Conservation (phyloP, 2,113 vertebrate species). For the Leucopternis melanops region DNA sequence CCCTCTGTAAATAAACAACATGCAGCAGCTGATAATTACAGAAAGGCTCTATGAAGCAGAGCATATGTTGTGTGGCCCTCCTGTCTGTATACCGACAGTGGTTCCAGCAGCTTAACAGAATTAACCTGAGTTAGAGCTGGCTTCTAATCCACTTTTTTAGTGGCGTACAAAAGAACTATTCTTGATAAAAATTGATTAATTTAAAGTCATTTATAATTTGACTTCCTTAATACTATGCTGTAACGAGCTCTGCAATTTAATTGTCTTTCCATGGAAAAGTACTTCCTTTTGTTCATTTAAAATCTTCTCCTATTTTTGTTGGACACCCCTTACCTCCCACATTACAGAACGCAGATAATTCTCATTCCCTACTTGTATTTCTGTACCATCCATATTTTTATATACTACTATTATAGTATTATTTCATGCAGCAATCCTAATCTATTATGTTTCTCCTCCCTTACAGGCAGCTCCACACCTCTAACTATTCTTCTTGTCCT, state of each 20-base stretch:
- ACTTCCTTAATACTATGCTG: not conserved
- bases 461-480: not conserved
- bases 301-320: not conserved
- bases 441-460: not conserved
- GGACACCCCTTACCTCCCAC: not conserved
- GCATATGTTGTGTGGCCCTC: not conserved
- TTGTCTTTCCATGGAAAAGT: not conserved
- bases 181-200: not conserved
- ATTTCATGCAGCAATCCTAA: not conserved
- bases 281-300: not conserved
- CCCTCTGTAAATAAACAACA: not conserved
- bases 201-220: not conserved
- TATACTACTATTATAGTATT: not conserved
- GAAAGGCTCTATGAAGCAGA: not conserved
- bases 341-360: not conserved
- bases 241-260: not conserved
- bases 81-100: not conserved
- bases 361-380: not conserved
- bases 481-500: not conserved
- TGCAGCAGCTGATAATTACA: not conserved
- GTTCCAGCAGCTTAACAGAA: not conserved
- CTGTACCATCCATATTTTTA: not conserved
- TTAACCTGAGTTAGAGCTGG: not conserved
- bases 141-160: not conserved
- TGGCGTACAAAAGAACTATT: not conserved